Evolutionary conservation across 37 sponge, comb jelly and placozoan species (phyloP).

Genomic region (Eunapius fragilis): DNA sequence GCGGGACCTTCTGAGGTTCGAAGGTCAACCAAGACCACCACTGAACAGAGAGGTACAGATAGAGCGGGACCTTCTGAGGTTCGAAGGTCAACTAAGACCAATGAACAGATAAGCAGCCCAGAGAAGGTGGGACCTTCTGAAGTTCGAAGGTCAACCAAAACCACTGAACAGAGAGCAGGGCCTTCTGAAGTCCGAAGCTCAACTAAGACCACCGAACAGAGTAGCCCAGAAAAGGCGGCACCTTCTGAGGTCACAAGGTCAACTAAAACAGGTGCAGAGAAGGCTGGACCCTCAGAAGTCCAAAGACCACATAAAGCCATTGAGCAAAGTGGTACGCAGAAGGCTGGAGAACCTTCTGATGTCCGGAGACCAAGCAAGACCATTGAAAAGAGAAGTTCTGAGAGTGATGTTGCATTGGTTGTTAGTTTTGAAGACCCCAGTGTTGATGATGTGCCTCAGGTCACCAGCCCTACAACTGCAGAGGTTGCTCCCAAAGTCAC

Average conservation of each 20-base stretch:
- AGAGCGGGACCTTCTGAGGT: not conserved
- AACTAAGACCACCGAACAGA: not conserved
- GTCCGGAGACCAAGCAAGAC: not conserved
- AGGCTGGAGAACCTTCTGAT: not conserved
- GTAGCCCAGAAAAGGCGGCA: not conserved
- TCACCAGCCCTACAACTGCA: not conserved
- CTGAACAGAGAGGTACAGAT: not conserved
- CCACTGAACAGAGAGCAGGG: too few relatives aligned
- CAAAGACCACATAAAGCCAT: not conserved
- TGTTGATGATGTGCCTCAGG: not conserved
- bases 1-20: not conserved
- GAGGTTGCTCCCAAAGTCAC: not conserved
- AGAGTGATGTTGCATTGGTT: not conserved
- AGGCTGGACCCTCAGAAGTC: not conserved
- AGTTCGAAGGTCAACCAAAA: not conserved
- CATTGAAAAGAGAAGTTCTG: too few relatives aligned
- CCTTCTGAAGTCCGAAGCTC: not conserved
- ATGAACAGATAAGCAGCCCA: too few relatives aligned
- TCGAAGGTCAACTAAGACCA: not conserved
- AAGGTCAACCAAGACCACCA: not conserved
- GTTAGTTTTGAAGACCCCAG: not conserved
- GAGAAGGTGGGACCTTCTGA: not conserved
- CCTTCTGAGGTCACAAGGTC: not conserved
- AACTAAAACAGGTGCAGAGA: too few relatives aligned
- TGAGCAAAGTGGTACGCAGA: not conserved